Percentiles rank a stretch among this genome's conserved stretches.
These are phyloP conservation scores for Macrotis lagotis DNA, from an alignment of 2,113 vertebrate species.

Conservation along the genomic window DNA sequence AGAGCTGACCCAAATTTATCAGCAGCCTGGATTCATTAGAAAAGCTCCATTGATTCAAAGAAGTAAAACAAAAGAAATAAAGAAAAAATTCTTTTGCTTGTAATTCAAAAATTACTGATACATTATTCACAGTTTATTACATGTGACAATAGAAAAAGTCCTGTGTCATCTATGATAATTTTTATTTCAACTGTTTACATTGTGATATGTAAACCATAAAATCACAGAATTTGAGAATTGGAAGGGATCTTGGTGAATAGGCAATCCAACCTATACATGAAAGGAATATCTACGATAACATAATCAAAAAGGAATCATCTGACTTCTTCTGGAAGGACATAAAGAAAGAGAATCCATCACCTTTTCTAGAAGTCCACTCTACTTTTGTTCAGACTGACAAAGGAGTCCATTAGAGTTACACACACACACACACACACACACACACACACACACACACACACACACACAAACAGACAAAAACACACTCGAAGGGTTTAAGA, in stretches of 20 bases:
- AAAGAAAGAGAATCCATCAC: not conserved
- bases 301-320: not conserved
- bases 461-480: no score
- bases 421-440: not conserved
- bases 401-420: not conserved
- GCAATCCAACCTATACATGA: not conserved
- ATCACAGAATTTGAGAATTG: not conserved
- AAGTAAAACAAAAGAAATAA: conserved; percentile 51
- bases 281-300: not conserved
- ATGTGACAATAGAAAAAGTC: conserved; percentile 53
- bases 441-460: not conserved
- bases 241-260: not conserved
- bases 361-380: not conserved
- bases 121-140: conserved; percentile 66
- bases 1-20: conserved; percentile 69
- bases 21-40: conserved; percentile 69
- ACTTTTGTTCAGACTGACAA: not conserved
- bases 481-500: not conserved
- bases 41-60: conserved; percentile 66
- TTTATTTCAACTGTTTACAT: not conserved
- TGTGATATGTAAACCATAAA: not conserved
- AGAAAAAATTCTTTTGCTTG: conserved; percentile 59
- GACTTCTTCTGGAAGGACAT: not conserved
- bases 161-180: conserved; percentile 27
- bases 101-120: conserved; percentile 62